A percentile compares a stretch with the other conserved stretches of the same genome.
These are phyloP conservation scores for Gryllus longicercus DNA, from an alignment of 2,888 invertebrate species.

Conservation along the genomic window DNA sequence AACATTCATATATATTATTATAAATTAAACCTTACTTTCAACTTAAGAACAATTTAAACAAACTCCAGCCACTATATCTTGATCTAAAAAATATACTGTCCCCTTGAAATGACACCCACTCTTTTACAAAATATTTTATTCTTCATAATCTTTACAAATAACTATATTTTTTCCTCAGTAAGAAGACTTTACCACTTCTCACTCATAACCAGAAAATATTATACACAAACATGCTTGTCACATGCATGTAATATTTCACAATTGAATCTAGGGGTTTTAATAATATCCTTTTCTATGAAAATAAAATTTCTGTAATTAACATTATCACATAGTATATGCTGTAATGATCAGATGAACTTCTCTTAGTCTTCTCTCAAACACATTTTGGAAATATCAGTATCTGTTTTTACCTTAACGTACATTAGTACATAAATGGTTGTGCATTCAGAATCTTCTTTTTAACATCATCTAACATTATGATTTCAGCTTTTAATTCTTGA, in stretches of 20 bases:
- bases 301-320: no score
- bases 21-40: neutral
- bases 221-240: no score
- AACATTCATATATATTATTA: neutral
- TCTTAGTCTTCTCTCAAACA: no score
- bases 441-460: neutral
- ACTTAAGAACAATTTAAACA: slow-evolving; percentile 4
- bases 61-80: neutral
- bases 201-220: no score
- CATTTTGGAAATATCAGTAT: no score
- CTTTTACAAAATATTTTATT: neutral
- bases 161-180: neutral
- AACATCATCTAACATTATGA: neutral
- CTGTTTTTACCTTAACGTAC: no score
- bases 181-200: neutral
- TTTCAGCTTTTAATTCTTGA: neutral
- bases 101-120: neutral
- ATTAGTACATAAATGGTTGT: slow-evolving; percentile 10
- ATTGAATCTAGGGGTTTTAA: no score
- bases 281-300: no score
- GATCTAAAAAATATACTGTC: neutral
- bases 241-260: no score
- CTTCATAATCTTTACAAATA: neutral
- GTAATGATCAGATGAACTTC: no score
- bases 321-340: no score